phyloP scores from a whole-genome alignment of 2,113 vertebrate species.

The Erythrocercus mccallii region DNA sequence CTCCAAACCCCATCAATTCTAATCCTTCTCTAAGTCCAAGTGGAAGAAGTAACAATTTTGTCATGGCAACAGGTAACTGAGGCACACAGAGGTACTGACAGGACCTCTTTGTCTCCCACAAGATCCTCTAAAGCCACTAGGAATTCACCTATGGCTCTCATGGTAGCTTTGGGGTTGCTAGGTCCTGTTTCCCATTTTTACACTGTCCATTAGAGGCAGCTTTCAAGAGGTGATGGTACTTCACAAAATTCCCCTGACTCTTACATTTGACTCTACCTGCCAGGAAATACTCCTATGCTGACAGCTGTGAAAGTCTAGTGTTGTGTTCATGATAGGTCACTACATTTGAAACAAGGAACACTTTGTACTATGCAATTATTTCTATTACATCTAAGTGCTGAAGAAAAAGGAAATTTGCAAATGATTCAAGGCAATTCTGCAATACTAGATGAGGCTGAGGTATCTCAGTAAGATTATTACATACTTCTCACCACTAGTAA shows the following conservation, averaged over 20 bases:
- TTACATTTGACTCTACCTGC: neutral
- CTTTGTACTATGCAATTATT: neutral
- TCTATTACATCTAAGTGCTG: neutral
- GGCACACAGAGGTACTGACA: neutral
- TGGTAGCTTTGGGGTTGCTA: neutral
- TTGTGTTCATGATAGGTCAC: neutral
- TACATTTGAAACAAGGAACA: neutral
- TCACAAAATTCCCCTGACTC: neutral
- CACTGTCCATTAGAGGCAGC: neutral
- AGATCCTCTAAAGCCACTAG: neutral
- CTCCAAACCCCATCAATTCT: neutral
- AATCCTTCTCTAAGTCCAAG: neutral
- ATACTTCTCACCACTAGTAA: neutral
- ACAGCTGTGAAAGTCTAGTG: neutral
- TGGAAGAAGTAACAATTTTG: neutral
- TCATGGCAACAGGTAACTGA: neutral
- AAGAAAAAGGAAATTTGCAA: neutral
- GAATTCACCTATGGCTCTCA: neutral
- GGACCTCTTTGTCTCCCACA: neutral
- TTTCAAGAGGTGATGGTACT: neutral
- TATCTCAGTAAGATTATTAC: neutral
- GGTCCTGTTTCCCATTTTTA: neutral
- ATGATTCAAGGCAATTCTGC: neutral
- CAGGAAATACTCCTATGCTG: neutral
- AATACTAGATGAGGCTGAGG: neutral